These are phyloP conservation scores for Psittacula derbiana DNA, from an alignment of 2,797 vertebrate genomes.

Conservation along the genomic window DNA sequence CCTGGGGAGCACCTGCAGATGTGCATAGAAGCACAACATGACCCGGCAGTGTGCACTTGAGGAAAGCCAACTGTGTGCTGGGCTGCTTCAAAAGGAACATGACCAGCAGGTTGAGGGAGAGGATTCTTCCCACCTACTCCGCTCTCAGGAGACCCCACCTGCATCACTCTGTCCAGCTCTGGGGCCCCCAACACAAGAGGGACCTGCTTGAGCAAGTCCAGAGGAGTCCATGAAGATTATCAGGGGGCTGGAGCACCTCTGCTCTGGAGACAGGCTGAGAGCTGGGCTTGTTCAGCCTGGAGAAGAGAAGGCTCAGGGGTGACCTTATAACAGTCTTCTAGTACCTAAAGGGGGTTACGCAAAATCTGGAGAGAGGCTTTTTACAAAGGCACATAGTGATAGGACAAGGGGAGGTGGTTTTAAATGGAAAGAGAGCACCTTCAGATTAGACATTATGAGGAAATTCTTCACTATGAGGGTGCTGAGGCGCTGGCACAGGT, in stretches of 20 bases:
- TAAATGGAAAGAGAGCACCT: background rate
- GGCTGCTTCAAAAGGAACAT: background rate
- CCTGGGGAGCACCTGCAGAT: fast-evolving
- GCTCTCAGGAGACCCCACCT: background rate
- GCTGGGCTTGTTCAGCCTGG: background rate
- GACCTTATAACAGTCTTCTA: background rate
- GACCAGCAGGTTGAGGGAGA: background rate
- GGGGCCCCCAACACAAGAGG: background rate
- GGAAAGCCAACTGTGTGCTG: background rate
- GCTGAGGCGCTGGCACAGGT: background rate
- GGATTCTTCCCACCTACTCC: background rate
- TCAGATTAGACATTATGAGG: background rate
- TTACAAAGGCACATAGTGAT: background rate
- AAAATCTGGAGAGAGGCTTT: background rate
- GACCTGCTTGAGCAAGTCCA: background rate
- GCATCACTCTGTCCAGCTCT: background rate
- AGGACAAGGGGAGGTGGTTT: background rate
- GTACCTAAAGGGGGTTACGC: background rate
- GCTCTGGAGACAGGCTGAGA: background rate
- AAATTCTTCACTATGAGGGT: background rate
- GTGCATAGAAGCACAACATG: background rate
- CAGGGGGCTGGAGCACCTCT: background rate
- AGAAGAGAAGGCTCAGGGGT: background rate
- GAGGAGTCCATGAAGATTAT: background rate
- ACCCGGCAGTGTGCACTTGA: background rate